phyloP scores from a whole-genome alignment of 1,140 invertebrate species.

The Drosophila insularis region DNA sequence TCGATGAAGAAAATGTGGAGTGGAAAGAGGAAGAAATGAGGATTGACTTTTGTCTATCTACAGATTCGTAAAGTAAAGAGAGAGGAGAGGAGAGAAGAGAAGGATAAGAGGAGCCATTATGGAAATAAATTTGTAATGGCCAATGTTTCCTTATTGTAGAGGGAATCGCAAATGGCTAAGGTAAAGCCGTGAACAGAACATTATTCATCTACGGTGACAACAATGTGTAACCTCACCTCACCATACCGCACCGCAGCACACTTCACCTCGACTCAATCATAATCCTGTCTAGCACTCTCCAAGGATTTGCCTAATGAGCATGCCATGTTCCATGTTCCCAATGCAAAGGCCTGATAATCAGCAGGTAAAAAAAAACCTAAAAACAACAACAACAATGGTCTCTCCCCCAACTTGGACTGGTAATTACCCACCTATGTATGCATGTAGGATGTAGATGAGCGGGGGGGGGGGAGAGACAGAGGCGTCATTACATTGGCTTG shows the following conservation, averaged over 20 bases:
- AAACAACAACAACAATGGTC: constrained; percentile 10
- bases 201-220: constrained; percentile 3
- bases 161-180: too few species aligned
- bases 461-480: constrained; percentile 32
- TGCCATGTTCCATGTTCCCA: constrained; percentile 53
- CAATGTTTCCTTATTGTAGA: too few species aligned
- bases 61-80: too few species aligned
- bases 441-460: constrained; percentile 34
- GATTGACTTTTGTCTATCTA: too few species aligned
- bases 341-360: constrained; percentile 45
- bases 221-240: not conserved
- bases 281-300: constrained; percentile 50
- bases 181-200: not conserved
- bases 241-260: not conserved
- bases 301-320: constrained; percentile 75
- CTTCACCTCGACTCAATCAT: constrained; percentile 13
- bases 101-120: too few species aligned
- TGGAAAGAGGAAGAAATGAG: too few species aligned
- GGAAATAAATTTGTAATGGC: too few species aligned
- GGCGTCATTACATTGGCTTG: constrained; percentile 45
- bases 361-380: constrained; percentile 20
- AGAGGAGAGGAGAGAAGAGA: too few species aligned
- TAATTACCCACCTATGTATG: constrained; percentile 43
- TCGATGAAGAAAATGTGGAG: too few species aligned
- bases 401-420: constrained; percentile 29